Evolutionary conservation across 2,888 invertebrate species (phyloP).

Genomic region (Heliconius hortense): DNA sequence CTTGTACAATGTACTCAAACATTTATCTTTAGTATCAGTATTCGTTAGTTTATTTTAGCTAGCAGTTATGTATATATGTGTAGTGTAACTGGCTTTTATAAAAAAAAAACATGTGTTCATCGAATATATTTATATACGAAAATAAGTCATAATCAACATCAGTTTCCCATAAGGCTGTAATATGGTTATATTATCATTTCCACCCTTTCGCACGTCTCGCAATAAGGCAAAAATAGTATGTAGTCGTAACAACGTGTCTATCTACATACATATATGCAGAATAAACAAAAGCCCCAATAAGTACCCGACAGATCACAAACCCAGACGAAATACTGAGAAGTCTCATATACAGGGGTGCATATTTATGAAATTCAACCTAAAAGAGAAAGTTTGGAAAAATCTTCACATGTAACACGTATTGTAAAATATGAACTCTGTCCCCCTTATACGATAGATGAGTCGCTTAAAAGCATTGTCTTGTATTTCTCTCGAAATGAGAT

Average conservation of each 20-base stretch:
- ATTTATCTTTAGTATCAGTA: background rate
- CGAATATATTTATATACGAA: background rate
- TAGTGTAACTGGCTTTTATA: background rate
- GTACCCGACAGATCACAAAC: constrained; percentile 39
- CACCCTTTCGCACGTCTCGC: background rate
- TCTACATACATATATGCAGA: background rate
- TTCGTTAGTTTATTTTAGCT: background rate
- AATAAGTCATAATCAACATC: constrained; percentile 5
- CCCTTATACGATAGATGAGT: constrained; percentile 64
- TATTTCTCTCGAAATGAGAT: constrained; percentile 56
- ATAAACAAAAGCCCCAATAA: constrained; percentile 40
- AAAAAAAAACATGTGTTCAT: background rate
- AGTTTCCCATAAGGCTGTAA: background rate
- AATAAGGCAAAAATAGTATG: constrained; percentile 6
- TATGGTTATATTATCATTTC: constrained; percentile 5
- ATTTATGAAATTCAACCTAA: constrained; percentile 50
- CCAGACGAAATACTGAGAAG: constrained; percentile 38
- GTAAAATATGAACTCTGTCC: constrained; percentile 62
- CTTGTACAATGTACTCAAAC: background rate
- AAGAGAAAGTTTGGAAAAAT: constrained; percentile 52
- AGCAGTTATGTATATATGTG: too few relatives aligned
- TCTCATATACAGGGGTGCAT: constrained; percentile 51
- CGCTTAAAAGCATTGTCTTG: constrained; percentile 80
- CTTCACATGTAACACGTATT: constrained; percentile 49
- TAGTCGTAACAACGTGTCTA: constrained; percentile 7